A percentile compares a stretch with the other conserved stretches of the same genome.
Evolutionary conservation across 2,113 vertebrate species (phyloP).

Genomic region (Pseudorectes ferrugineus): DNA sequence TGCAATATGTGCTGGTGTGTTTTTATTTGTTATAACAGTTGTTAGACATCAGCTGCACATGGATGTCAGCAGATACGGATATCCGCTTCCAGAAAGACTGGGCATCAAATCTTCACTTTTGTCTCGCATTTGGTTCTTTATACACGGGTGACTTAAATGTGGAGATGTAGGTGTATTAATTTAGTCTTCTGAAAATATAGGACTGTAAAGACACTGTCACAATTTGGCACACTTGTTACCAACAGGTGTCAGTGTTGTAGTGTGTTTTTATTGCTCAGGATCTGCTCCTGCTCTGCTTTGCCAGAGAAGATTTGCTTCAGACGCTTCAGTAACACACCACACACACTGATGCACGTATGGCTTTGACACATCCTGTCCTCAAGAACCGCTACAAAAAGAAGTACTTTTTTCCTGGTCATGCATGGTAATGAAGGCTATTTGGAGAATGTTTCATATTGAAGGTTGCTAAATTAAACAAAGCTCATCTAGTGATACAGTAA

Average conservation of each 20-base stretch:
- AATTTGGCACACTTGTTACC: slow-evolving; percentile 28
- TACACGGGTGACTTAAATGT: neutral
- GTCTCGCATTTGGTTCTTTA: neutral
- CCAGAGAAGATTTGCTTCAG: neutral
- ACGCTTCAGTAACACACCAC: neutral
- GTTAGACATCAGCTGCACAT: neutral
- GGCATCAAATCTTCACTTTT: neutral
- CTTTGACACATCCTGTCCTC: neutral
- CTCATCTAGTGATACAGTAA: neutral
- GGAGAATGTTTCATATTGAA: neutral
- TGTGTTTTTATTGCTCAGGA: neutral
- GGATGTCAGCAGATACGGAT: neutral
- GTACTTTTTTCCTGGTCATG: neutral
- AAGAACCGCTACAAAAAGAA: neutral
- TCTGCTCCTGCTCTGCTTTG: neutral
- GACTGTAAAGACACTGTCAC: neutral
- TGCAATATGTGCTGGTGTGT: accelerated
- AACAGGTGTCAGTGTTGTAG: slow-evolving; percentile 74
- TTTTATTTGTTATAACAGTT: neutral
- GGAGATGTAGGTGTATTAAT: neutral
- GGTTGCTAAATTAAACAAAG: neutral
- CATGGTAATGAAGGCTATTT: neutral
- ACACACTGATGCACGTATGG: neutral
- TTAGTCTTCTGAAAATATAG: neutral
- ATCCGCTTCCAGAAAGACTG: neutral